These are phyloP conservation scores for Anarhynchus alexandrinus DNA, from an alignment of 2,113 vertebrate species.

Conservation along the genomic window DNA sequence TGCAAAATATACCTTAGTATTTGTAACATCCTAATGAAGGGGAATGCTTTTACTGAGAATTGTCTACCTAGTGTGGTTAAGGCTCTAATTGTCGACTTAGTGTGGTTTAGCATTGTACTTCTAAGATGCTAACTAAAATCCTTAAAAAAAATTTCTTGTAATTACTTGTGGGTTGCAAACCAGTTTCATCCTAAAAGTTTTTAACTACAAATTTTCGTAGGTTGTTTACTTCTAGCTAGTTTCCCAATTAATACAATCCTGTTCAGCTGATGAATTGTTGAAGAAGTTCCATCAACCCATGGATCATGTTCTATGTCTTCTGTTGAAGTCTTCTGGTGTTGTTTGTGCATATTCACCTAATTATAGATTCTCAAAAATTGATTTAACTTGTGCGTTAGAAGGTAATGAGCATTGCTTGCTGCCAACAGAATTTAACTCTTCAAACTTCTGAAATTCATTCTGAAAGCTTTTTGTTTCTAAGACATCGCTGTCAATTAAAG, in stretches of 20 bases:
- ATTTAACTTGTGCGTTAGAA: neutral
- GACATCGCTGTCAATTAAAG: neutral
- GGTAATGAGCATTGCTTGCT: neutral
- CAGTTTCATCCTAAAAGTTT: neutral
- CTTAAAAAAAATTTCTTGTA: neutral
- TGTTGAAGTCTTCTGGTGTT: neutral
- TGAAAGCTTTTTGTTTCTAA: neutral
- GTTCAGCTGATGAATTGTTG: neutral
- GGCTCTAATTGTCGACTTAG: too few species aligned
- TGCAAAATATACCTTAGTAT: neutral
- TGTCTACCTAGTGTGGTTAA: neutral
- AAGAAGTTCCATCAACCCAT: neutral
- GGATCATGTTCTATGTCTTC: neutral
- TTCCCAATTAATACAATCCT: neutral
- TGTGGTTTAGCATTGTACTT: neutral
- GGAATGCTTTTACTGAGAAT: neutral
- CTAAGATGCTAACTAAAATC: neutral
- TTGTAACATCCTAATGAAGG: neutral
- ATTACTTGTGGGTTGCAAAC: neutral
- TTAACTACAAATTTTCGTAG: neutral
- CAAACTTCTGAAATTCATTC: neutral
- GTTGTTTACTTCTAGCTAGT: neutral
- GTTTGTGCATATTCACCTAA: neutral
- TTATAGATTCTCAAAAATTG: neutral
- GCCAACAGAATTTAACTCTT: neutral